phyloP scores from a whole-genome alignment of 2,888 invertebrate genomes.

The Criorhina ranunculi region DNA sequence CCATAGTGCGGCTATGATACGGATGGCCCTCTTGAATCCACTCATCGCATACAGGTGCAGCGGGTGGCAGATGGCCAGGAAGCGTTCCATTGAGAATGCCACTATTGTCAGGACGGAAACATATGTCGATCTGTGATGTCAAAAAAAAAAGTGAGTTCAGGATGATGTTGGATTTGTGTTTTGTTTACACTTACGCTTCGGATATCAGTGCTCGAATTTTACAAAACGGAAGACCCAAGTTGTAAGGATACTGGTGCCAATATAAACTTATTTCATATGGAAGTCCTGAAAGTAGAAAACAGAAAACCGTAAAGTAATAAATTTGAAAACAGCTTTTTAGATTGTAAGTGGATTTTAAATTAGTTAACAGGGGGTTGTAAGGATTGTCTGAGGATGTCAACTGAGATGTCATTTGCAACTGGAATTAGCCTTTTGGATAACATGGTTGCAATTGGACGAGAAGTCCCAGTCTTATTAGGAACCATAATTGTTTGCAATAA shows the following conservation, averaged over 20 bases:
- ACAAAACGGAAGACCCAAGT: conserved; percentile 91
- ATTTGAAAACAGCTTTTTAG: not conserved
- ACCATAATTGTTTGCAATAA: too few species aligned
- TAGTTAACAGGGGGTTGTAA: too few species aligned
- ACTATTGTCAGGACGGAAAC: conserved; percentile 96
- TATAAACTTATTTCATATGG: conserved; percentile 93
- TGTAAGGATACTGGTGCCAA: conserved; percentile 96
- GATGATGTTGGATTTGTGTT: not conserved
- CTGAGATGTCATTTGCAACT: too few species aligned
- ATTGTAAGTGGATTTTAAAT: not conserved
- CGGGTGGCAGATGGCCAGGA: conserved; percentile 96
- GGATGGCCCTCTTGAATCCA: conserved; percentile 91
- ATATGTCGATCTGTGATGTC: conserved; percentile 90
- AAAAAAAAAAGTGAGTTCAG: not conserved
- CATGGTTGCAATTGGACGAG: too few species aligned
- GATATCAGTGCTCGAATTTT: conserved; percentile 92
- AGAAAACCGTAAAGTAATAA: not conserved
- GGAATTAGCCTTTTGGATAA: too few species aligned
- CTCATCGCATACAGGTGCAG: conserved; percentile 93
- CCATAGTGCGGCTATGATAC: conserved; percentile 93
- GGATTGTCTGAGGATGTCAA: too few species aligned
- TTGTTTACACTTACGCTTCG: conserved; percentile 90
- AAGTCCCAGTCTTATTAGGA: too few species aligned
- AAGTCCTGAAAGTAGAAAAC: conserved; percentile 86
- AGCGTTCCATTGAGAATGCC: conserved; percentile 95